Conservation (phyloP, 2,797 vertebrate genomes). For the Austrolebias charrua region DNA sequence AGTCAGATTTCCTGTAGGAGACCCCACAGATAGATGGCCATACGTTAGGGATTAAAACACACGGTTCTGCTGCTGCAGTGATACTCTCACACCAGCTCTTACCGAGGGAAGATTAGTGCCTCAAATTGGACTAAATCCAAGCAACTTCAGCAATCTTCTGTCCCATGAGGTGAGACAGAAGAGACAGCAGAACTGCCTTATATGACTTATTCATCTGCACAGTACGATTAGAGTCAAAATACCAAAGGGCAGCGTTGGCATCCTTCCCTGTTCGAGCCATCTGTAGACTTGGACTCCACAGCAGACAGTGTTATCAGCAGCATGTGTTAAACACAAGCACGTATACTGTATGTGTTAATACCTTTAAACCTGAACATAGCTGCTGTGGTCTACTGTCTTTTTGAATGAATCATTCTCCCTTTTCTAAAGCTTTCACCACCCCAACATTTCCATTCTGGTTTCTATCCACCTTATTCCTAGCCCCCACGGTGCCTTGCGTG, state of each 20-base stretch:
- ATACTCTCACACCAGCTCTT: slow-evolving; percentile 19
- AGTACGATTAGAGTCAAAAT: slow-evolving; percentile 47
- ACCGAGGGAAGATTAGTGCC: slow-evolving; percentile 32
- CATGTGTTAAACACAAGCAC: slow-evolving; percentile 18
- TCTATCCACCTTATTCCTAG: neutral
- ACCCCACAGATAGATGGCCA: slow-evolving; percentile 21
- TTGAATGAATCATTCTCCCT: slow-evolving; percentile 11
- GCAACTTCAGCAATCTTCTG: slow-evolving; percentile 57
- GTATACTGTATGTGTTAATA: slow-evolving; percentile 1
- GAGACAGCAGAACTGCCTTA: slow-evolving; percentile 41
- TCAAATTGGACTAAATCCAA: slow-evolving; percentile 55
- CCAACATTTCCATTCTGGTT: neutral
- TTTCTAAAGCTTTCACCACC: neutral
- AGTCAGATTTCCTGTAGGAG: slow-evolving; percentile 29
- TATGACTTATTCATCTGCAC: slow-evolving; percentile 65
- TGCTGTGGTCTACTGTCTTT: neutral
- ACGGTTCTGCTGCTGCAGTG: slow-evolving; percentile 18
- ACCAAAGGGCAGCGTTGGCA: slow-evolving; percentile 58
- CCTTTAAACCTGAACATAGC: neutral
- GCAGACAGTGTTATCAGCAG: slow-evolving; percentile 16
- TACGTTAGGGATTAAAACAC: slow-evolving; percentile 21
- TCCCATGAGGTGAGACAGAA: slow-evolving; percentile 47
- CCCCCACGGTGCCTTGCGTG: no score
- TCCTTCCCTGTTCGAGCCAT: slow-evolving; percentile 44
- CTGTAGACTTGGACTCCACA: slow-evolving; percentile 51